Conservation (phyloP, 2,888 invertebrate species). For the Anoplius nigerrimus region DNA sequence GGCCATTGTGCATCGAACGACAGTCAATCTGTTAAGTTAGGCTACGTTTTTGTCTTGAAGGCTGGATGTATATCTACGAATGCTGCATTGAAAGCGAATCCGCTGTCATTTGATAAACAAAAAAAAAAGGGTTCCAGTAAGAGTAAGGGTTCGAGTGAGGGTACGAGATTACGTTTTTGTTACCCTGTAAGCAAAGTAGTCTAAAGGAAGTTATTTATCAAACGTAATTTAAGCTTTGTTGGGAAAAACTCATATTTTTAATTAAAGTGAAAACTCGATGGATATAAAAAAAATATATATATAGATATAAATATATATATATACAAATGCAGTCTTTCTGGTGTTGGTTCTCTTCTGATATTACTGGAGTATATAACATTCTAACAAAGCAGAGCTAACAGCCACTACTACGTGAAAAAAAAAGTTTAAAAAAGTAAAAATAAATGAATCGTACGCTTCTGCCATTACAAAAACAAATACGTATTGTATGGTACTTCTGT, state of each 20-base stretch:
- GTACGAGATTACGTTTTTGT: constrained; percentile 27
- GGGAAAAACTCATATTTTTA: constrained; percentile 46
- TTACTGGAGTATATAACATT: constrained; percentile 68
- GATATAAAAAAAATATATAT: constrained; percentile 27
- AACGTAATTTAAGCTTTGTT: constrained; percentile 49
- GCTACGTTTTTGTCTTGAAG: too few relatives aligned
- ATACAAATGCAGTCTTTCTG: constrained; percentile 64
- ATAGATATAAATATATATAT: too few relatives aligned
- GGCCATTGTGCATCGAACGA: too few relatives aligned
- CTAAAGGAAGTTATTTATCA: constrained; percentile 50
- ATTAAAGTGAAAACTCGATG: constrained; percentile 47
- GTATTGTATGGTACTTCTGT: constrained; percentile 33
- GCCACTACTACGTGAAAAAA: constrained; percentile 53
- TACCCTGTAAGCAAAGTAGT: constrained; percentile 36
- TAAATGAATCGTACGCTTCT: constrained; percentile 49
- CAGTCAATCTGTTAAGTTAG: too few relatives aligned
- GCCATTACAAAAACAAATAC: constrained; percentile 48
- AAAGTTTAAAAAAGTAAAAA: too few relatives aligned
- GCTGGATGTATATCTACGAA: too few relatives aligned
- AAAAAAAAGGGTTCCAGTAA: too few relatives aligned
- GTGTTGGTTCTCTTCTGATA: constrained; percentile 70
- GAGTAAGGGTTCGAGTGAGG: constrained; percentile 36
- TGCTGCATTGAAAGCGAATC: too few relatives aligned
- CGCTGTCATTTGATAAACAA: too few relatives aligned
- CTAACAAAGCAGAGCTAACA: constrained; percentile 70